Base-by-base conservation (phyloP, 1,140 invertebrate species). In the Vanessa tameamea region DNA sequence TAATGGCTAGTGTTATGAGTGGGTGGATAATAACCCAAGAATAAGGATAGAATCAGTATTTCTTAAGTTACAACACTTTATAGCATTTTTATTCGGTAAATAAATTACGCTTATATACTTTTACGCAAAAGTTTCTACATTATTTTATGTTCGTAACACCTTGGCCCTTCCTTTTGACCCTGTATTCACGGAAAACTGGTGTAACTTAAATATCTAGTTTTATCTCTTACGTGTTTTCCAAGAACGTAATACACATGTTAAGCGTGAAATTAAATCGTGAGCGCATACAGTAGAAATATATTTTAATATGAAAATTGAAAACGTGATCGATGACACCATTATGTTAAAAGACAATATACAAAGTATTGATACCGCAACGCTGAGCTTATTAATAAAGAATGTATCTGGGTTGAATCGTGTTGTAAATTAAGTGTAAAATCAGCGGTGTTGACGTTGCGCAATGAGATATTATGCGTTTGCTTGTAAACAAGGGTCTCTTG, bases 121-220 rank as follows among this genome's bases (percentile, higher is more conserved):
- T 23, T 57, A 57, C 53, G 53, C 53, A 23, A 57, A 57, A 57
- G 53, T 57, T 57, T 57, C 53, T 57, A 57, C 53, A 57, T 57
- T 26, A 57, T 23, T 57, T 69, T 69, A 59, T 61, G 37, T 73
- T 67, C 64, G 59, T 57, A 64, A 74, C 57, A 61, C 76, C 80
- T 77, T 80, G 77, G 80, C 78, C 78, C 83, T 82, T 80, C 72
- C 69, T 75, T 81, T 73, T 69, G 78, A 70, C 76, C 78, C 69
- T 80, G 72, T 64, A 71, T 69, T 83, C 81, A 82, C 76, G 82
- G 78, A 82, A 79, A 87, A 85, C 85, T 51, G 78, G 81, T 83
- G 85, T 78, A 51, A 67, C 70, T 70, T 55, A 65, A 64, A 65
- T 69, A 59, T 69, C 31, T 69, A 69, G 53, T 59, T 57, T 16